A percentile compares a stretch with the other conserved stretches of the same genome.
Evolutionary conservation across 2,888 invertebrate genomes (phyloP).

Genomic region (Heteropelma amictum): DNA sequence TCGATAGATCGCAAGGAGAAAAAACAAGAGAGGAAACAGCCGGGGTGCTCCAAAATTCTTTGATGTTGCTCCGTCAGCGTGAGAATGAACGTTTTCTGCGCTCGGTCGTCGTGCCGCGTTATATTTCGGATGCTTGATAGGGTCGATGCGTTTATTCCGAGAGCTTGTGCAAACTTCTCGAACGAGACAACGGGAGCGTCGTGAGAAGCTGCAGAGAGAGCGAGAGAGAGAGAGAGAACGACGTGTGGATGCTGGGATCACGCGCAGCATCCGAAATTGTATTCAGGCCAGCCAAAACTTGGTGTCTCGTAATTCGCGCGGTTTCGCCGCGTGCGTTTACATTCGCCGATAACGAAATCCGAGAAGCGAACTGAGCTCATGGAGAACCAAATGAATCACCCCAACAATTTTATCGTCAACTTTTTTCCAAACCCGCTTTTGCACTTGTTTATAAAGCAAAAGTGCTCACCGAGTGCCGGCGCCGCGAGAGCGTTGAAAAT

Average conservation of each 20-base stretch:
- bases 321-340: slow-evolving; percentile 14
- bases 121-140: slow-evolving; percentile 47
- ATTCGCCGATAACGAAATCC: slow-evolving; percentile 44
- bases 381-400: slow-evolving; percentile 2
- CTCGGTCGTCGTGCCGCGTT: slow-evolving; percentile 5
- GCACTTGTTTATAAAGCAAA: neutral
- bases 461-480: no score
- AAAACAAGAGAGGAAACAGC: neutral
- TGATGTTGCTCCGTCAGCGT: slow-evolving; percentile 24
- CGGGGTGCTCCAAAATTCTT: slow-evolving; percentile 1
- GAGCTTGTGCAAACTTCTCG: slow-evolving; percentile 31
- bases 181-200: slow-evolving; percentile 34
- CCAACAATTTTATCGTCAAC: slow-evolving; percentile 2
- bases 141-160: slow-evolving; percentile 48
- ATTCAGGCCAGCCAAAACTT: slow-evolving; percentile 53
- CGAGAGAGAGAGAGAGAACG: neutral
- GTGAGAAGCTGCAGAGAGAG: neutral
- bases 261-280: slow-evolving; percentile 50
- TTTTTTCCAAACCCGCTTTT: neutral
- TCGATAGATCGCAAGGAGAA: neutral
- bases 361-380: slow-evolving; percentile 21
- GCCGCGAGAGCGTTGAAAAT: no score
- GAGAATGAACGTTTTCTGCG: neutral
- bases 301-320: slow-evolving; percentile 52
- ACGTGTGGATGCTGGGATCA: slow-evolving; percentile 12